Evolutionary conservation across 1,140 invertebrate genomes (phyloP).

Genomic region (Euura lappo): DNA sequence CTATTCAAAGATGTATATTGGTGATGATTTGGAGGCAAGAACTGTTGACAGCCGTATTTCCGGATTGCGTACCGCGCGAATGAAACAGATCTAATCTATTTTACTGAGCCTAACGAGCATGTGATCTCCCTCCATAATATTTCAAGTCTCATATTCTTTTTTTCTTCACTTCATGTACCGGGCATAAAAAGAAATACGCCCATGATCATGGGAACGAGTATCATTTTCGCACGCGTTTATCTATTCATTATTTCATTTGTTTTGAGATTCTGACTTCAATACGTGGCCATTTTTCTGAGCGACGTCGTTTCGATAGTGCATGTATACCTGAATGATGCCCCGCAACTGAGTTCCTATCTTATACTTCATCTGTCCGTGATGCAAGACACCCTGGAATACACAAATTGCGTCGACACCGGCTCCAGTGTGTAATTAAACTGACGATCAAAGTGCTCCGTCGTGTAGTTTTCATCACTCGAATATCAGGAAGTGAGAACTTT

Average conservation of each 20-base stretch:
- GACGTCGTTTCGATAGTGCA: neutral
- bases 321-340: neutral
- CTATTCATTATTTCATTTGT: neutral
- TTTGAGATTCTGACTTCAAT: neutral
- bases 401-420: neutral
- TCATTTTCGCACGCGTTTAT: slow-evolving; percentile 3
- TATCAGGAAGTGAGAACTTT: no score
- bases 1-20: neutral
- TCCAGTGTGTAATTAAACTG: neutral
- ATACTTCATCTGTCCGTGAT: neutral
- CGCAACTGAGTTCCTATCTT: no score
- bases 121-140: neutral
- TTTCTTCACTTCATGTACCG: neutral
- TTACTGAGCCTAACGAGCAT: neutral
- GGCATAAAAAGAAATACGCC: neutral
- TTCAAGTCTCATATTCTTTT: neutral
- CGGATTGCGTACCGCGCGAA: neutral
- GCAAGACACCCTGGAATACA: neutral
- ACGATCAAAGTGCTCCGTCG: neutral
- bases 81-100: slow-evolving; percentile 7
- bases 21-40: neutral
- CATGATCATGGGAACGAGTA: neutral
- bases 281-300: neutral
- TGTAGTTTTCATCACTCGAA: no score
- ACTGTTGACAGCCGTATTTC: slow-evolving; percentile 1